phyloP scores from a whole-genome alignment of 2,888 invertebrate species.

The Microplitis manilae region DNA sequence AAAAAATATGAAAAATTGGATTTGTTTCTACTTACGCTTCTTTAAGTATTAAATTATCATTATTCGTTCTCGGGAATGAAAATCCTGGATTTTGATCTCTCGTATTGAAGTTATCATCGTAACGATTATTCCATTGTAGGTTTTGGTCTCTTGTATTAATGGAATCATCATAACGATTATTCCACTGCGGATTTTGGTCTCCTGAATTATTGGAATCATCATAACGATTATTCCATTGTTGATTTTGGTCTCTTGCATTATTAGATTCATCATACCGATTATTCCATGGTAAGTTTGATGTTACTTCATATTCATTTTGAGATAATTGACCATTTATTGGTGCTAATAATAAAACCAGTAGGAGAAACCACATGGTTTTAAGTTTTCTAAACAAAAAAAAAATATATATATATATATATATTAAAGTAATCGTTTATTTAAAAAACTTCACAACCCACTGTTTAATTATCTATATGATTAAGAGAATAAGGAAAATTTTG shows the following conservation, averaged over 20 bases:
- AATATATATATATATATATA: no score
- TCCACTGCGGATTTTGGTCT: constrained; percentile 43
- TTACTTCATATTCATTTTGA: constrained; percentile 52
- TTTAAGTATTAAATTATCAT: constrained; percentile 62
- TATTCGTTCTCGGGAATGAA: constrained; percentile 44
- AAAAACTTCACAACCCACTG: not conserved
- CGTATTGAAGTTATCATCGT: constrained; percentile 42
- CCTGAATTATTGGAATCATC: no score
- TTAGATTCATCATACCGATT: constrained; percentile 51
- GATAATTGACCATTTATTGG: constrained; percentile 54
- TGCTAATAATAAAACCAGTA: constrained; percentile 55
- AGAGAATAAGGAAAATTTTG: no score
- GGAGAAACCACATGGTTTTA: constrained; percentile 58
- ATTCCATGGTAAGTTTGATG: constrained; percentile 56
- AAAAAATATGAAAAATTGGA: constrained; percentile 1
- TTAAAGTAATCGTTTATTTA: not conserved
- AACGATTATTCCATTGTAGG: constrained; percentile 55
- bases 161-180: constrained; percentile 48
- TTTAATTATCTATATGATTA: no score
- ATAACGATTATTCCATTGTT: no score
- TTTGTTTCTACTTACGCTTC: constrained; percentile 61
- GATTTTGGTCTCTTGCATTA: constrained; percentile 46
- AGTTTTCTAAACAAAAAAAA: constrained; percentile 2
- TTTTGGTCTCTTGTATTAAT: constrained; percentile 22
- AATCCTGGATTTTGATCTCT: constrained; percentile 49